phyloP scores from a whole-genome alignment of 2,113 vertebrate genomes.

The Epinephelus lanceolatus region DNA sequence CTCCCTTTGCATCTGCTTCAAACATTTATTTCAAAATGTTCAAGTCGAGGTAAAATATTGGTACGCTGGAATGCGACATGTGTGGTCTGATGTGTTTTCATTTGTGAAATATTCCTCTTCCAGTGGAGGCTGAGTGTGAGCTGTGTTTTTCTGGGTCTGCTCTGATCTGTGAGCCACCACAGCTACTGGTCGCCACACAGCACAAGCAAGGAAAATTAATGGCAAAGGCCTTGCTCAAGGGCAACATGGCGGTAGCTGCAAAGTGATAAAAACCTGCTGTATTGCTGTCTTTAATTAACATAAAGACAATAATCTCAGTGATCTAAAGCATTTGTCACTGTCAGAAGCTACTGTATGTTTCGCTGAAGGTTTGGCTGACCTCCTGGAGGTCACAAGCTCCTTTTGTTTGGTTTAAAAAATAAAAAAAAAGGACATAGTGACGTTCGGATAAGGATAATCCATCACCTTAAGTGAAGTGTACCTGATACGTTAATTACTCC shows the following conservation, averaged over 20 bases:
- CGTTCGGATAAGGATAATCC: not conserved
- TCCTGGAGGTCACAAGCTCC: conserved; percentile 1
- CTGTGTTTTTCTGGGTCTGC: not conserved
- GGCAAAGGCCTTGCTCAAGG: not conserved
- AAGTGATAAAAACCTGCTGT: not conserved
- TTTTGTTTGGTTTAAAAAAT: not conserved
- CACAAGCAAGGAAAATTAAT: not conserved
- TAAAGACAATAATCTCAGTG: not conserved
- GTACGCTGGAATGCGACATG: not conserved
- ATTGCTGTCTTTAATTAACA: not conserved
- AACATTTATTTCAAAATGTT: not conserved
- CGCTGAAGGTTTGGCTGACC: not conserved
- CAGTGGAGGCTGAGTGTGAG: not conserved
- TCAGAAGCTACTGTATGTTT: not conserved
- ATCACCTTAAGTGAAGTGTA: not conserved
- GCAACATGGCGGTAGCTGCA: not conserved
- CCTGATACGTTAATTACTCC: not conserved
- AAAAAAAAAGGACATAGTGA: not conserved
- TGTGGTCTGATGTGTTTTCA: not conserved
- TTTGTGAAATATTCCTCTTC: not conserved
- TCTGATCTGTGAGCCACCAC: not conserved
- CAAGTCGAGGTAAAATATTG: conserved; percentile 15
- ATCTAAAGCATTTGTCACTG: conserved; percentile 9
- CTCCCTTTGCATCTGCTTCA: not conserved
- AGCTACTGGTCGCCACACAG: not conserved